Percentiles rank a stretch among this genome's conserved stretches.
These are phyloP conservation scores for Pseudomyrmex gracilis DNA, from an alignment of 1,140 invertebrate genomes.

Conservation along the genomic window DNA sequence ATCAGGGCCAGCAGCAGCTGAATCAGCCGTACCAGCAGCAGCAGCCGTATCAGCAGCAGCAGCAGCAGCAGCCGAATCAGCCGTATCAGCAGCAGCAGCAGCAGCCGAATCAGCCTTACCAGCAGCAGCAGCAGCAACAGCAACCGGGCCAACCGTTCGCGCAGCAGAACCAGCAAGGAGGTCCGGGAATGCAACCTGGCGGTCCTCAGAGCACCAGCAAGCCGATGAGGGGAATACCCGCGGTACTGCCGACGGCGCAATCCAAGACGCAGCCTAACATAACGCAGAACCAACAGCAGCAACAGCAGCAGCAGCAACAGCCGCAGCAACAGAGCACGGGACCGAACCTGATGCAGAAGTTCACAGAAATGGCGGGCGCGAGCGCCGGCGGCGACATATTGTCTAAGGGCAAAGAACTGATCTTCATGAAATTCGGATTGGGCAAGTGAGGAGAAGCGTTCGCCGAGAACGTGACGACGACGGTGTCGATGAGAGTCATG, in stretches of 20 bases:
- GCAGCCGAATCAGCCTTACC: conserved; percentile 79
- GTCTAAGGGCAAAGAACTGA: conserved; percentile 95
- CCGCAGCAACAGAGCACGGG: conserved; percentile 83
- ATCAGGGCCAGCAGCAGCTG: conserved; percentile 77
- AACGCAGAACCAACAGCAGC: conserved; percentile 80
- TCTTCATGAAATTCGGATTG: conserved; percentile 96
- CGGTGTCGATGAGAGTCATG: not conserved
- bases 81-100: conserved; percentile 82
- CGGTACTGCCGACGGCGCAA: conserved; percentile 87
- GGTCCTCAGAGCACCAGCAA: conserved; percentile 77
- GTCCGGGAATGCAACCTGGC: conserved; percentile 70
- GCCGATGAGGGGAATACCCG: conserved; percentile 86
- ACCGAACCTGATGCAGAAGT: conserved; percentile 93
- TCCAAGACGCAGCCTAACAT: conserved; percentile 81
- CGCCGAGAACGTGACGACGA: not conserved
- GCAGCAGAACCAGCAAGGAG: conserved; percentile 78
- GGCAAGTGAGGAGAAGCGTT: conserved; percentile 85
- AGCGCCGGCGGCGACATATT: conserved; percentile 93
- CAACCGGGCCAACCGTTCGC: conserved; percentile 82
- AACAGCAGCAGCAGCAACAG: conserved; percentile 76
- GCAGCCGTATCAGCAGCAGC: conserved; percentile 77
- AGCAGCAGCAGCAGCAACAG: conserved; percentile 77
- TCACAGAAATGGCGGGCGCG: conserved; percentile 90
- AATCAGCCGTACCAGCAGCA: conserved; percentile 80
- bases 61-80: conserved; percentile 73